Percentiles rank a stretch among this genome's conserved stretches.
Evolutionary conservation across 2,113 vertebrate species (phyloP).

Genomic region (Motacilla alba): DNA sequence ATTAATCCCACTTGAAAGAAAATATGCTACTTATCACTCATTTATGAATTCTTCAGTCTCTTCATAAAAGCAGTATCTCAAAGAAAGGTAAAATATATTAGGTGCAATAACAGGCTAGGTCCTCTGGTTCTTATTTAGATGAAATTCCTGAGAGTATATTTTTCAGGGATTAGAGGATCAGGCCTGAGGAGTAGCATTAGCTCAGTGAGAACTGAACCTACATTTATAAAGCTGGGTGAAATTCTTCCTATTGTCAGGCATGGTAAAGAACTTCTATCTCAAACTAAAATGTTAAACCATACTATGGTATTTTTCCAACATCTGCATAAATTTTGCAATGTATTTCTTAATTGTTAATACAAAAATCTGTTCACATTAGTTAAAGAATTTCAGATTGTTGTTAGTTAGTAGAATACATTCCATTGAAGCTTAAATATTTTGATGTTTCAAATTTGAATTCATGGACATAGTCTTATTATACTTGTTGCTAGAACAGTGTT

Average conservation of each 20-base stretch:
- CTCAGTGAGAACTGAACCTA: background rate
- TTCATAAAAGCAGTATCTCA: background rate
- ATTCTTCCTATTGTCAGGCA: background rate
- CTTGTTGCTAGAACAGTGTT: background rate
- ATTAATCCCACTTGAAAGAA: constrained; percentile 57
- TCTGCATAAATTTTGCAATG: background rate
- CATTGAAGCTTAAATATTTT: background rate
- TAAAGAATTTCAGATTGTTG: background rate
- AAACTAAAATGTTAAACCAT: background rate
- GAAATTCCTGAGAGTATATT: background rate
- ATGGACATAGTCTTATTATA: background rate
- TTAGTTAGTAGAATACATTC: background rate
- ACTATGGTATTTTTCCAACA: background rate
- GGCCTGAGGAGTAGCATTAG: background rate
- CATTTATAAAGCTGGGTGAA: background rate
- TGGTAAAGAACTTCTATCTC: background rate
- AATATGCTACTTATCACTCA: constrained; percentile 25
- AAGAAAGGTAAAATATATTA: background rate
- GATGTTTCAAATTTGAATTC: background rate
- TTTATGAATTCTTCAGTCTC: constrained; percentile 18
- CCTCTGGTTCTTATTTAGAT: background rate
- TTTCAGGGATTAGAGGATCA: background rate
- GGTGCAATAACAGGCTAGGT: background rate
- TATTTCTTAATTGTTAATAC: background rate
- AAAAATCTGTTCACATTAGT: background rate